These are phyloP conservation scores for Brachionus calyciflorus DNA, from an alignment of 1,140 invertebrate genomes.

Conservation along the genomic window DNA sequence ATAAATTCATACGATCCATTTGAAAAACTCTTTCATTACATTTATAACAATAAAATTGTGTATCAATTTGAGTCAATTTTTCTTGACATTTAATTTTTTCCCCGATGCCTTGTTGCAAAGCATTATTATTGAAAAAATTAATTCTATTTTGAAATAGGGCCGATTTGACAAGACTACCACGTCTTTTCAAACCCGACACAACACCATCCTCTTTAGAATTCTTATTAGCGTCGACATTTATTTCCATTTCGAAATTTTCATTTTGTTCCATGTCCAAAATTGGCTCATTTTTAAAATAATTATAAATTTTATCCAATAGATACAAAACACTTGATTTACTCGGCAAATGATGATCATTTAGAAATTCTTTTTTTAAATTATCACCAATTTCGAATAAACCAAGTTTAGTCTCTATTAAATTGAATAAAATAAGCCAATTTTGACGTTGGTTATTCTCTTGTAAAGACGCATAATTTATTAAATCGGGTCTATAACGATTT, in stretches of 20 bases:
- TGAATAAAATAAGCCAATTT: background rate
- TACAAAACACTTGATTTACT: background rate
- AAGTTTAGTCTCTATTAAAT: background rate
- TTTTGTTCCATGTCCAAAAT: background rate
- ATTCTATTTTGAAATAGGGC: conserved; percentile 19
- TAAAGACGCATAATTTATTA: background rate
- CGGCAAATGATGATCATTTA: background rate
- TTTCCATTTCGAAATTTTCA: background rate
- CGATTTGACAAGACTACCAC: conserved; percentile 22
- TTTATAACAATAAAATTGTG: background rate
- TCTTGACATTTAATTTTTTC: background rate
- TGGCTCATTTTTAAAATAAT: background rate
- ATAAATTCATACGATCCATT: background rate
- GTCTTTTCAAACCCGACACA: background rate
- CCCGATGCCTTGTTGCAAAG: background rate
- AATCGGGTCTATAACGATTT: background rate
- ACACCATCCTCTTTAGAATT: background rate
- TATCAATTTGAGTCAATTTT: background rate
- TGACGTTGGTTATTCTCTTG: background rate
- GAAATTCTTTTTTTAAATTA: background rate
- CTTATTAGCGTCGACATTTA: background rate
- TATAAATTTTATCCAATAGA: conserved; percentile 11
- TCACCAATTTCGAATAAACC: background rate
- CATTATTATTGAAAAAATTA: conserved; percentile 24
- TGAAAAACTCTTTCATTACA: background rate